Evolutionary conservation across 2,888 invertebrate species (phyloP), one percentile per base, ranked within the genome.

Genomic region (Tinea trinotella): DNA sequence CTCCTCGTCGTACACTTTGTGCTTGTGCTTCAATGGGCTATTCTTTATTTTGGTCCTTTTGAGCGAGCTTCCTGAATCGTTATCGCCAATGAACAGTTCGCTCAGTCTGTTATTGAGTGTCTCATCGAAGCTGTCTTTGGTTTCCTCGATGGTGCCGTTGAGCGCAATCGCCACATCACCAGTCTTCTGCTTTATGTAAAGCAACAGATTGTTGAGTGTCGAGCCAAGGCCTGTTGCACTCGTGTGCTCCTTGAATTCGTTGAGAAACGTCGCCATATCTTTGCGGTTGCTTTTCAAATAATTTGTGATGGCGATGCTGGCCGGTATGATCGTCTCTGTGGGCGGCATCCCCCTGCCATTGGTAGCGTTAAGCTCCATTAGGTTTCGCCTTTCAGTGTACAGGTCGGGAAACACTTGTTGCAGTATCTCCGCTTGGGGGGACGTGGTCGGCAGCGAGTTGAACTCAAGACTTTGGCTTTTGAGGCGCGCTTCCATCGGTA

Each of bases 381-480:
- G 40, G 13, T 4, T 15, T 12, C 7, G 40, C 7, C n/a, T 4
- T 6, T 40, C 40, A 5, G 40, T 40, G 62, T 77, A 76, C 0
- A 79, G 65, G 1, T 63, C 59, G 0, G 78, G 75, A 60, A 67
- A 74, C 57, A 63, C 17, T 2, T 55, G 40, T 0, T 53, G 54
- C 12, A 71, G 61, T 57, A 60, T 74, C 2, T 57, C n/a, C 0
- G 76, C 71, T 1, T 58, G 59, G 1, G 75, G 72, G 1, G 75
- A 71, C 0, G 59, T 59, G n/a, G 60, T 62, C 10, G 59, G 56
- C 56, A 74, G 67, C 40, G 78, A 64, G 15, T 67, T 60, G 59
- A 71, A 68, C 54, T 79, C 79, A 55, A 62, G 64, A 19, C 66
- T 63, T 3, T 75, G 71, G 60, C 78, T 78, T 13, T 59, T 20